phyloP scores from a whole-genome alignment of 2,888 invertebrate genomes.

The Oligia latruncula region DNA sequence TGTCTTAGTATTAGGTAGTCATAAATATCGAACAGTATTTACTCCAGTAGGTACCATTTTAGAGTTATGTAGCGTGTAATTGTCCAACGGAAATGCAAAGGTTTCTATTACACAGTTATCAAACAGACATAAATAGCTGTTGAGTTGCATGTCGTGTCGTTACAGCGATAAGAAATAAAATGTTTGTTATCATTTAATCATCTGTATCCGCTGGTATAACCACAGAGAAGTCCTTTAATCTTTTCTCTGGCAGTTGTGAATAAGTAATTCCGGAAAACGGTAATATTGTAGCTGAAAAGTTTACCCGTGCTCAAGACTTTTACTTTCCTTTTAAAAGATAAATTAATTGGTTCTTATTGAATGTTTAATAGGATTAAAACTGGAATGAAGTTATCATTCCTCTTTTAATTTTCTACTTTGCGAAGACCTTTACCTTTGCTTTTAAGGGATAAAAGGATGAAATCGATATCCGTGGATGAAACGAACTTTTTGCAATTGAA shows the following conservation, averaged over 20 bases:
- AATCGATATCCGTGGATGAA: conserved; percentile 19
- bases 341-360: conserved; percentile 57
- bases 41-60: conserved; percentile 36
- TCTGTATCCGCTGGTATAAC: conserved; percentile 56
- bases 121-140: conserved; percentile 57
- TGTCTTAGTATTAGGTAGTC: conserved; percentile 30
- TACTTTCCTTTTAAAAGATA: conserved; percentile 46
- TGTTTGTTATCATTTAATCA: conserved; percentile 67
- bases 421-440: conserved; percentile 11
- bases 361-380: conserved; percentile 60
- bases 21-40: conserved; percentile 50
- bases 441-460: conserved; percentile 24
- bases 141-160: conserved; percentile 58
- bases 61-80: conserved; percentile 53
- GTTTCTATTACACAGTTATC: conserved; percentile 63
- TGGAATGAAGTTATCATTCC: conserved; percentile 43
- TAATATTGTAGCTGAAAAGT: conserved; percentile 29
- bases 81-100: conserved; percentile 59
- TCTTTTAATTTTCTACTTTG: conserved; percentile 37
- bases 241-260: conserved; percentile 37
- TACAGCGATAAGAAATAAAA: conserved; percentile 65
- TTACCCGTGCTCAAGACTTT: conserved; percentile 23
- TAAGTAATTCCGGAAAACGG: conserved; percentile 41
- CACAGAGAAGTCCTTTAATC: conserved; percentile 48
- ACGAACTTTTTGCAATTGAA: conserved; percentile 23